Evolutionary conservation across 2,113 vertebrate species (phyloP).

Genomic region (Nasalis larvatus): DNA sequence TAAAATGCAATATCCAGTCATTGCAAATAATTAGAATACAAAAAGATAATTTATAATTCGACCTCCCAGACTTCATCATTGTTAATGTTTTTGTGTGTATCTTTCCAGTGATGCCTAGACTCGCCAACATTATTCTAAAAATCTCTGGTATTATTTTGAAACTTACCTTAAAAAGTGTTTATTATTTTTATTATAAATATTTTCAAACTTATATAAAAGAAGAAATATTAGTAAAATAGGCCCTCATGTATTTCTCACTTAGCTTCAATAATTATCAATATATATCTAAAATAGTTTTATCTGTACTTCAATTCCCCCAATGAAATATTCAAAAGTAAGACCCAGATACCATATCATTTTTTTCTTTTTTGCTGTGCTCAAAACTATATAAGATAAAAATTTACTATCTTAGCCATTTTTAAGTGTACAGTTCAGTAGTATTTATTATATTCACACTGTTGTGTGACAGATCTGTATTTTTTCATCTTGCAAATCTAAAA

Average conservation of each 20-base stretch:
- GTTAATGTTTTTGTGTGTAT: neutral
- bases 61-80: neutral
- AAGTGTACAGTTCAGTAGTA: neutral
- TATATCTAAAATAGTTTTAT: neutral
- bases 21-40: neutral
- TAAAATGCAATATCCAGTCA: neutral
- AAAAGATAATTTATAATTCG: neutral
- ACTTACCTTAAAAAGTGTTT: neutral
- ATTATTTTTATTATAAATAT: neutral
- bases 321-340: neutral
- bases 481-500: neutral
- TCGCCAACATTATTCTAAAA: neutral
- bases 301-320: neutral
- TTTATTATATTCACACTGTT: neutral
- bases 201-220: neutral
- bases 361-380: neutral
- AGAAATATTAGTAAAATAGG: neutral
- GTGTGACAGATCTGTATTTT: neutral
- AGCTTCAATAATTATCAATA: neutral
- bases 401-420: neutral
- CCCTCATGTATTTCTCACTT: neutral
- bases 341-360: neutral
- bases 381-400: neutral
- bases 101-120: neutral
- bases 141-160: neutral